These are phyloP conservation scores for Herpailurus yagouaroundi DNA, from an alignment of 2,113 vertebrate genomes.

Conservation along the genomic window DNA sequence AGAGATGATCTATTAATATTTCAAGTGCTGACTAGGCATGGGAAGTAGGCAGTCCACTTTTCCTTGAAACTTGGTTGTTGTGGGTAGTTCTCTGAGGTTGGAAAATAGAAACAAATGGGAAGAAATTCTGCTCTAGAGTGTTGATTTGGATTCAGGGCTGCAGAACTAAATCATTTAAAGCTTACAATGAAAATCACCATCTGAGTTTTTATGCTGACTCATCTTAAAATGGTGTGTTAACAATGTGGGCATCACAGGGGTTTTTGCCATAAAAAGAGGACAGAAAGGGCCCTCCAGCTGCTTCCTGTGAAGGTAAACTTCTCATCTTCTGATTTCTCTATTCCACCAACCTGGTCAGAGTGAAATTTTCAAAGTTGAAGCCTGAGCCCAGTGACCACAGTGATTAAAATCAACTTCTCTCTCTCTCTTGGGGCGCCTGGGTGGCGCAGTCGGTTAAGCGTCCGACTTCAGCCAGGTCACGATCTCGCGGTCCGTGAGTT, in stretches of 20 bases:
- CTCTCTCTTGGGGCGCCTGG: no score
- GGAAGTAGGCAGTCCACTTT: neutral
- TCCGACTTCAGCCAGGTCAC: no score
- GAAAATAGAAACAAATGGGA: neutral
- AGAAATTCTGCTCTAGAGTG: neutral
- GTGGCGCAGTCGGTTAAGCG: no score
- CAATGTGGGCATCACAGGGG: no score
- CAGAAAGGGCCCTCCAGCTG: neutral
- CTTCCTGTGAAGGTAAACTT: neutral
- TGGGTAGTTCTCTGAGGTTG: neutral
- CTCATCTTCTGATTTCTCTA: neutral
- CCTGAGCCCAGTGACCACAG: neutral
- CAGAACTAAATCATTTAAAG: neutral
- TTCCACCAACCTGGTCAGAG: neutral
- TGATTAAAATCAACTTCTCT: neutral
- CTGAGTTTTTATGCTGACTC: neutral
- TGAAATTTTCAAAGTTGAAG: neutral
- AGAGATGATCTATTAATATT: neutral
- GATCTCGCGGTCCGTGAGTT: no score
- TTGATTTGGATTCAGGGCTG: conserved; percentile 1
- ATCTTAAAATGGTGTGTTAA: neutral
- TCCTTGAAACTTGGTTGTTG: neutral
- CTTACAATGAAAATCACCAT: neutral
- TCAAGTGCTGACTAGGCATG: neutral
- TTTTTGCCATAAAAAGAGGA: neutral